phyloP scores from a whole-genome alignment of 2,888 invertebrate genomes.

The Halictus ligatus region DNA sequence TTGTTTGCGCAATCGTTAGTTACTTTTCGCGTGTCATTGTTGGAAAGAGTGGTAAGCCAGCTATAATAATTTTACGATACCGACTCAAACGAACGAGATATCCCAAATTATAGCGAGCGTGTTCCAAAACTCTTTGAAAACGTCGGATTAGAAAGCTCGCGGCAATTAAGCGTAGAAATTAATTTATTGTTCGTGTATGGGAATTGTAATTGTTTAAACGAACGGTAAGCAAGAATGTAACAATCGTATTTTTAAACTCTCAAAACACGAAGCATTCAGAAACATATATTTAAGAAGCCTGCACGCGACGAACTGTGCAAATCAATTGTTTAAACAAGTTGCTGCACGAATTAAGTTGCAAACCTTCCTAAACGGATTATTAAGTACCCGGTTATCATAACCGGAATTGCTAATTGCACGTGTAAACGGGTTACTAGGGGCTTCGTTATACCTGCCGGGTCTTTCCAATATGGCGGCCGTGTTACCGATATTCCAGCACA shows the following conservation, averaged over 20 bases:
- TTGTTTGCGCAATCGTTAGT: constrained; percentile 2
- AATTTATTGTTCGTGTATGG: too few species aligned
- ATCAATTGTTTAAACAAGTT: too few species aligned
- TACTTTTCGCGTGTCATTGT: background rate
- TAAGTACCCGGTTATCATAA: background rate
- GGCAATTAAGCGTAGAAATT: background rate
- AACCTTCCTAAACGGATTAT: background rate
- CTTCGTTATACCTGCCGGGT: background rate
- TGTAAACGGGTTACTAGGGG: background rate
- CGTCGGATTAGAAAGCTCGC: background rate
- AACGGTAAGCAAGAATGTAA: background rate
- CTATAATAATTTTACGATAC: background rate
- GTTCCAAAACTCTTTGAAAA: background rate
- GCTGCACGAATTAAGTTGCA: background rate
- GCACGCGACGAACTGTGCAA: too few species aligned
- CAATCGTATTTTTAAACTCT: background rate
- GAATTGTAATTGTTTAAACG: background rate
- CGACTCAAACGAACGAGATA: background rate
- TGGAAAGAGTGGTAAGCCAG: background rate
- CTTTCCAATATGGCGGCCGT: background rate
- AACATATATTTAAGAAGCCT: background rate
- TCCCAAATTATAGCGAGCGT: background rate
- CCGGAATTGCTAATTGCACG: constrained; percentile 5
- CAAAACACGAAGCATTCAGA: background rate
- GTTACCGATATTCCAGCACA: background rate